These are phyloP conservation scores for Mallotus villosus DNA, from an alignment of 2,797 vertebrate genomes.

Conservation along the genomic window DNA sequence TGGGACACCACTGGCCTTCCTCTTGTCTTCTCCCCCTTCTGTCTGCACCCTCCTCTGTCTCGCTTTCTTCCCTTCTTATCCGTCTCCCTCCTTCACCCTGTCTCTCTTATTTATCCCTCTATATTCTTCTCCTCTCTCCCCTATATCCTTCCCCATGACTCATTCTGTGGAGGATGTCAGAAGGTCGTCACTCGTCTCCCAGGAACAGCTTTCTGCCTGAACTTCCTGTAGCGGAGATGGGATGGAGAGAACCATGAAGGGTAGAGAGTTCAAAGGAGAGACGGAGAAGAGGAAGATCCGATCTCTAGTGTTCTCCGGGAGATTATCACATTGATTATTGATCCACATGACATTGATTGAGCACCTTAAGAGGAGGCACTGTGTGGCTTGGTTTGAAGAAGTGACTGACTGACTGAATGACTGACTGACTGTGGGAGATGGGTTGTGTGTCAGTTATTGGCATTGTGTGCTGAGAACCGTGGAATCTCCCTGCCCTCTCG, in stretches of 20 bases:
- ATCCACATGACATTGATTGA: neutral
- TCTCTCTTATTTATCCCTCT: neutral
- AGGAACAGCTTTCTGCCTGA: slow-evolving; percentile 31
- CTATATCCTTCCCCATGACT: slow-evolving; percentile 12
- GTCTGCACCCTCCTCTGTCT: neutral
- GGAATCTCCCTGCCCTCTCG: neutral
- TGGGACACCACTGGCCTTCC: slow-evolving; percentile 7
- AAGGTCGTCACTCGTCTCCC: slow-evolving; percentile 27
- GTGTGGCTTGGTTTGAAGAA: neutral
- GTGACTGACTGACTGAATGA: neutral
- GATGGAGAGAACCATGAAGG: slow-evolving; percentile 24
- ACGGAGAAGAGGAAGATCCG: neutral
- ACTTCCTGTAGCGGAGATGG: slow-evolving; percentile 25
- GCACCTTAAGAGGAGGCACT: neutral
- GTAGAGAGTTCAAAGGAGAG: slow-evolving; percentile 21
- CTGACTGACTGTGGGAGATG: neutral
- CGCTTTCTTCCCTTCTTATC: neutral
- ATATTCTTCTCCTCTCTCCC: neutral
- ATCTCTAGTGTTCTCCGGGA: neutral
- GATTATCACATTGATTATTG: neutral
- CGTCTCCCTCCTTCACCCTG: neutral
- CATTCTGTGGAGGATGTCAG: slow-evolving; percentile 17
- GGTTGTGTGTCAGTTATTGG: neutral
- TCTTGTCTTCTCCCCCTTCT: neutral
- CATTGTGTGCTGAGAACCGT: neutral